Evolutionary conservation across 2,797 vertebrate species (phyloP), one percentile per base, ranked within the genome.

Genomic region (Graptemys geographica): DNA sequence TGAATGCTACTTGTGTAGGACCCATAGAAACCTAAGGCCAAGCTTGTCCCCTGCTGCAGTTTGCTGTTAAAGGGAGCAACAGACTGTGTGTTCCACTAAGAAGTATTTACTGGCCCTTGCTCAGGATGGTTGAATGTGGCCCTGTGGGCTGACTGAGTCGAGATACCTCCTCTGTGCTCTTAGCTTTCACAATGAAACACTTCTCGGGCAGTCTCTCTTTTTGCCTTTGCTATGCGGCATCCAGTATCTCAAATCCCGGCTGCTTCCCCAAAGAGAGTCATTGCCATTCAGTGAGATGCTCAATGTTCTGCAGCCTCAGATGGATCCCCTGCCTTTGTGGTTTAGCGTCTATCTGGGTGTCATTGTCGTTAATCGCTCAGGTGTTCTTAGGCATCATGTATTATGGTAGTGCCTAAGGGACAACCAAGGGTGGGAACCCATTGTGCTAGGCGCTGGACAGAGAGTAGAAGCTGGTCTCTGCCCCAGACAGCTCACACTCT

Each of bases 131-230:
- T 2, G 16, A 28, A 9, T 23, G 9, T 1, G 47, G 76, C 28
- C 59, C 49, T 81, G 49, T 37, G 69, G 10, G 5, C 1, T 25
- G 1, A 2, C 10, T 47, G 72, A 80, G 23, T 9, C 4, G n/a
- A 37, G 33, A 19, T 5, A 56, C n/a, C 31, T 0, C 0, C n/a
- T 44, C 3, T 56, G 69, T 7, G 69, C 0, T 7, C 82, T 59
- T 16, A 31, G 49, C n/a, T 81, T 52, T 0, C 0, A 0, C 5
- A 6, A 47, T 52, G 15, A 15, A 8, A 16, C 4, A 31, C 2
- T 0, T 0, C 0, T 56, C 23, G 19, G 3, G 52, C 69, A 74
- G 69, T 25, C 11, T 23, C 4, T 44, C 23, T 56, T n/a, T 76
- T 37, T 72, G 69, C 37, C 23, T 72, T 72, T 72, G 69, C 69